Conservation (phyloP, 2,797 vertebrate genomes). For the Periparus ater region DNA sequence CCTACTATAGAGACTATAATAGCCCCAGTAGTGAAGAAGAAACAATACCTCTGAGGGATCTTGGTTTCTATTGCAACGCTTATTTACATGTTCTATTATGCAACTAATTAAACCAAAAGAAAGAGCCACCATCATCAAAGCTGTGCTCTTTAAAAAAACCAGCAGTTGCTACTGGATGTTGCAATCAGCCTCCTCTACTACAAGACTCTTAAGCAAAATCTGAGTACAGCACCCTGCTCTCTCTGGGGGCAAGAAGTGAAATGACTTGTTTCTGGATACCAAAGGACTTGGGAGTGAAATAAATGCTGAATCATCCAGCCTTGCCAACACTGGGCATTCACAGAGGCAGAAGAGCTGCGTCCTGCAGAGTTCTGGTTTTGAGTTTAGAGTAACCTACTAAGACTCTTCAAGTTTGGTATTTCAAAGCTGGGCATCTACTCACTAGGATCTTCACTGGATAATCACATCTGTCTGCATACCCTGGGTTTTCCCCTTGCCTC, state of each 20-base stretch:
- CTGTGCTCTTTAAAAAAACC: not conserved
- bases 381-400: not conserved
- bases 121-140: not conserved
- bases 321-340: not conserved
- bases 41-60: constrained; percentile 48
- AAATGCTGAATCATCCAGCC: not conserved
- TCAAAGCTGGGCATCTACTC: not conserved
- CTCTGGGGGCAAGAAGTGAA: not conserved
- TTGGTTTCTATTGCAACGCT: not conserved
- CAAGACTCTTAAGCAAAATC: not conserved
- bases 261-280: not conserved
- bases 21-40: not conserved
- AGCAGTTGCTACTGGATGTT: not conserved
- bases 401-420: not conserved
- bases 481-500: not conserved
- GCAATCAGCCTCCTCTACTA: not conserved
- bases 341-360: not conserved
- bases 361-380: not conserved
- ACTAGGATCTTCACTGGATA: not conserved
- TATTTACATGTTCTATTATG: constrained; percentile 17
- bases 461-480: not conserved
- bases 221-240: not conserved
- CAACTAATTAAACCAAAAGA: constrained; percentile 4
- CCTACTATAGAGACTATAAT: not conserved
- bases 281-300: not conserved